Evolutionary conservation across 2,888 invertebrate genomes (phyloP).

Genomic region (Pimpla rufipes): DNA sequence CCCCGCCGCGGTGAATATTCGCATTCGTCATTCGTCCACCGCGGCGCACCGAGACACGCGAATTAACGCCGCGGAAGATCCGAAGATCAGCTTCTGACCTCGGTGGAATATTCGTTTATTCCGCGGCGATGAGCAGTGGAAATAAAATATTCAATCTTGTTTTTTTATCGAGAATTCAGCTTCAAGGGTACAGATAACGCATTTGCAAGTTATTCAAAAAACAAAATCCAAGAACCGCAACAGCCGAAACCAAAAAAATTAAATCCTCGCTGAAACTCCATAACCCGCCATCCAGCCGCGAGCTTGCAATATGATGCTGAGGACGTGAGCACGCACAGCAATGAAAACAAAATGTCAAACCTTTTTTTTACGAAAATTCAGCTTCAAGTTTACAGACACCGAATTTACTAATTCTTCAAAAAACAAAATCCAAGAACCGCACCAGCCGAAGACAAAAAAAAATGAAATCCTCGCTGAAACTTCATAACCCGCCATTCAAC

Average conservation of each 20-base stretch:
- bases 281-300: constrained; percentile 55
- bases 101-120: constrained; percentile 4
- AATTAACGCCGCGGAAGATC: constrained; percentile 13
- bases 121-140: background rate
- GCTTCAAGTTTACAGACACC: no score
- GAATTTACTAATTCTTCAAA: no score
- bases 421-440: background rate
- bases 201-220: no score
- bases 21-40: constrained; percentile 61
- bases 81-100: constrained; percentile 11
- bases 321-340: constrained; percentile 69
- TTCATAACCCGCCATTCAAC: constrained; percentile 53
- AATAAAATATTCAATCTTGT: background rate
- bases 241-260: background rate
- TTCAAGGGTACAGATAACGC: no score
- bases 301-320: constrained; percentile 42
- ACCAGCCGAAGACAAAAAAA: background rate
- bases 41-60: background rate
- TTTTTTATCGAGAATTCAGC: no score
- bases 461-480: background rate
- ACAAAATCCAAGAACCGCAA: background rate
- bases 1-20: constrained; percentile 60
- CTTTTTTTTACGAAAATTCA: no score
- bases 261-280: background rate
- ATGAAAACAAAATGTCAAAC: no score